These are phyloP conservation scores for Rotaria magnacalcarata DNA, from an alignment of 2,888 invertebrate genomes.

Conservation along the genomic window DNA sequence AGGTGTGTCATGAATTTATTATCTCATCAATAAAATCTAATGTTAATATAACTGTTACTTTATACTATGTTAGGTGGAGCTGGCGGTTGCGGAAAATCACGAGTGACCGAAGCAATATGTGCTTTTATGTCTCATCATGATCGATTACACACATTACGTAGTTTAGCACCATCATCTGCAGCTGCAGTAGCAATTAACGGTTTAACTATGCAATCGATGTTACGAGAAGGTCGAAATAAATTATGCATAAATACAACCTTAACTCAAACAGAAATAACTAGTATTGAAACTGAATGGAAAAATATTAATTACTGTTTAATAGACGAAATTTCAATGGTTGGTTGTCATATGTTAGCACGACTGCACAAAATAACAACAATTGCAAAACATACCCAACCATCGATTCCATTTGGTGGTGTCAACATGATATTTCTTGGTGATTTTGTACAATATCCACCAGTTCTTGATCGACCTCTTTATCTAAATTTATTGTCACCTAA, in stretches of 20 bases:
- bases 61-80: neutral
- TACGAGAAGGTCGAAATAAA: neutral
- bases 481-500: neutral
- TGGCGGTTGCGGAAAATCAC: neutral
- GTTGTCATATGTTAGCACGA: neutral
- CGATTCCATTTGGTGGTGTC: neutral
- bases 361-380: neutral
- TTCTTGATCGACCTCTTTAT: neutral
- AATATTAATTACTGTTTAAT: neutral
- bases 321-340: constrained; percentile 23
- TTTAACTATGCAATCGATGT: neutral
- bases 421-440: constrained; percentile 2
- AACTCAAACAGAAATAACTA: neutral
- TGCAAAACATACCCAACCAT: neutral
- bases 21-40: too few species aligned
- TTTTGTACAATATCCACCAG: constrained; percentile 12
- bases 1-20: neutral
- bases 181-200: neutral
- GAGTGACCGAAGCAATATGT: neutral
- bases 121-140: neutral
- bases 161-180: neutral
- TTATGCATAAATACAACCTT: neutral
- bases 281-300: neutral
- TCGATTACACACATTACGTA: neutral
- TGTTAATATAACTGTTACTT: too few species aligned